These are phyloP conservation scores for Aspidiotus destructor DNA, from an alignment of 2,888 invertebrate genomes.

Conservation along the genomic window DNA sequence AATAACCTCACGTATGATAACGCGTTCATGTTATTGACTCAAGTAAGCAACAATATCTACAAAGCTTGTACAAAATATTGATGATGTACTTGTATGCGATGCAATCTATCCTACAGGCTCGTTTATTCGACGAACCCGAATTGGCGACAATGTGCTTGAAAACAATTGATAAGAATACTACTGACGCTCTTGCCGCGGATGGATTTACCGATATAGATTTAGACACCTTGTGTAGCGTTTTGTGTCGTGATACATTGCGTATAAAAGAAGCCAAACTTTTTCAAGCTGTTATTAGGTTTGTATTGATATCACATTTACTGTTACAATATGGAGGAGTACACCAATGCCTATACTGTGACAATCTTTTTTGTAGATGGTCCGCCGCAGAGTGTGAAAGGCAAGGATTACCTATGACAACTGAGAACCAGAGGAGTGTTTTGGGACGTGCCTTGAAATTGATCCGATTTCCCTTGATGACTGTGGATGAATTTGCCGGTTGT, in stretches of 20 bases:
- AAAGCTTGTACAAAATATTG: background rate
- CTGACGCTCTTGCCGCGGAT: conserved; percentile 67
- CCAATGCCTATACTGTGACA: background rate
- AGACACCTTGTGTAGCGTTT: conserved; percentile 63
- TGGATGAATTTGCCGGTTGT: conserved; percentile 72
- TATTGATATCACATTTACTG: background rate
- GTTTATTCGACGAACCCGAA: conserved; percentile 72
- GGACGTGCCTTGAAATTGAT: conserved; percentile 62
- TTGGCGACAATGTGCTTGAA: conserved; percentile 70
- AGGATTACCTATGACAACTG: conserved; percentile 54
- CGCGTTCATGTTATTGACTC: conserved; percentile 69
- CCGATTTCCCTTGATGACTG: conserved; percentile 72
- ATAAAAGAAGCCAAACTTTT: conserved; percentile 71
- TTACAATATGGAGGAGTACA: background rate
- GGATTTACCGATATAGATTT: conserved; percentile 73
- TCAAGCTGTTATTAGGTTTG: conserved; percentile 54
- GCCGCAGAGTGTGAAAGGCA: conserved; percentile 63
- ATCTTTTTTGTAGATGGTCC: conserved; percentile 50
- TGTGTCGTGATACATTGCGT: conserved; percentile 67
- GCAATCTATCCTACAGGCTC: conserved; percentile 46
- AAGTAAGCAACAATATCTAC: conserved; percentile 36
- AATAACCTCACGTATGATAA: conserved; percentile 68
- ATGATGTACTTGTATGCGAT: background rate
- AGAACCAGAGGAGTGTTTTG: conserved; percentile 59
- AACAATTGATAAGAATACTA: conserved; percentile 72